A percentile compares a stretch with the other conserved stretches of the same genome.
phyloP scores from a whole-genome alignment of 2,888 invertebrate genomes.

The Drosophila histrio region DNA sequence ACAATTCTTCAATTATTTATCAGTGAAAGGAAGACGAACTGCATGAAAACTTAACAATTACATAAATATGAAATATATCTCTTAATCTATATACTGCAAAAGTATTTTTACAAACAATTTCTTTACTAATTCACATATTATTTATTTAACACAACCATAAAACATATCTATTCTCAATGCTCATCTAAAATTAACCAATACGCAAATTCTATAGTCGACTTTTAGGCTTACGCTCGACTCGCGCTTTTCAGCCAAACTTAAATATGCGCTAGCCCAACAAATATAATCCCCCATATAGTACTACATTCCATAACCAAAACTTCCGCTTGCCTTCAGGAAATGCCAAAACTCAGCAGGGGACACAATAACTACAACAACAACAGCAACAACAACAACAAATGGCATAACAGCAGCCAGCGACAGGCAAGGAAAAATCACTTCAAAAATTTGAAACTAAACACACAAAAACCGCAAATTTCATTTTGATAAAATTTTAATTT shows the following conservation, averaged over 20 bases:
- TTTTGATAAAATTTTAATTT: constrained; percentile 81
- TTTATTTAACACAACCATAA: background rate
- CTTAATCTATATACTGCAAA: background rate
- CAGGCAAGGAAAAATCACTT: constrained; percentile 66
- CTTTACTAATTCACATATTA: background rate
- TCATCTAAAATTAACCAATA: constrained; percentile 34
- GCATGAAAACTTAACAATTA: no score
- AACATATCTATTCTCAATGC: constrained; percentile 15
- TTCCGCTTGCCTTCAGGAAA: constrained; percentile 53
- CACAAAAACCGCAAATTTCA: constrained; percentile 79
- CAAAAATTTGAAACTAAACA: constrained; percentile 76
- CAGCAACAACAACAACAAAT: constrained; percentile 12
- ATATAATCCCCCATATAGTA: constrained; percentile 8
- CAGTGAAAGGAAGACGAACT: no score
- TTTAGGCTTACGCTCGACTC: constrained; percentile 10
- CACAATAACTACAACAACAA: constrained; percentile 20
- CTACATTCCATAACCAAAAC: constrained; percentile 32
- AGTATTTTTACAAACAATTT: background rate
- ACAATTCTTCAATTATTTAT: no score
- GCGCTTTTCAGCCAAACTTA: constrained; percentile 14
- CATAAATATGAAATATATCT: background rate
- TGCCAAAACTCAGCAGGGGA: constrained; percentile 32
- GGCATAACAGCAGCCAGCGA: background rate
- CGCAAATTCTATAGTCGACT: constrained; percentile 20
- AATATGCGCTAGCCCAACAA: constrained; percentile 22